Evolutionary conservation across 2,797 vertebrate species (phyloP).

Genomic region (Synanceia verrucosa): DNA sequence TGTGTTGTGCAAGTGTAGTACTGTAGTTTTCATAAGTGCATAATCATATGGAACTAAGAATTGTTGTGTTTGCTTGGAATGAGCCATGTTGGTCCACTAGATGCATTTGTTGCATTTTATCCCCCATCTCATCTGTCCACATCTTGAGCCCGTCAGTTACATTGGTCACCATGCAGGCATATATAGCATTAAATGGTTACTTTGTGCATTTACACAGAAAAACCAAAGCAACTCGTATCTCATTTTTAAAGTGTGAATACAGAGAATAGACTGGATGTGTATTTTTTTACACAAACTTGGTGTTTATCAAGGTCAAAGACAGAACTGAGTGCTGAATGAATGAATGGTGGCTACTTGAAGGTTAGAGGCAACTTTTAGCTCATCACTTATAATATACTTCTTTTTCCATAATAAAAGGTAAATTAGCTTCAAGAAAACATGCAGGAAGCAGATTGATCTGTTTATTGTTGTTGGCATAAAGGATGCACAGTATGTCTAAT

Average conservation of each 20-base stretch:
- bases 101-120: not conserved
- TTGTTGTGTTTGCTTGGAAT: too few relatives aligned
- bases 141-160: not conserved
- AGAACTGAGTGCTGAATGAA: not conserved
- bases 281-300: not conserved
- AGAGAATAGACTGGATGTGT: not conserved
- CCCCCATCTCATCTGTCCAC: too few relatives aligned
- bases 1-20: not conserved
- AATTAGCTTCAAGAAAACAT: not conserved
- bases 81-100: too few relatives aligned
- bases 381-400: not conserved
- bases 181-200: not conserved
- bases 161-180: conserved; percentile 11
- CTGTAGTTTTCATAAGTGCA: too few relatives aligned
- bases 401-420: too few relatives aligned
- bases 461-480: not conserved
- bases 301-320: too few relatives aligned
- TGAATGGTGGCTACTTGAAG: not conserved
- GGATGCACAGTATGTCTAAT: not conserved
- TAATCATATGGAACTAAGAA: too few relatives aligned
- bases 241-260: conserved; percentile 2
- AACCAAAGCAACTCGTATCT: not conserved
- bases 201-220: conserved; percentile 24
- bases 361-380: not conserved
- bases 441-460: not conserved